Evolutionary conservation across 2,888 invertebrate genomes (phyloP), one percentile per base, ranked within the genome.

Genomic region (Hedychridium roseum): DNA sequence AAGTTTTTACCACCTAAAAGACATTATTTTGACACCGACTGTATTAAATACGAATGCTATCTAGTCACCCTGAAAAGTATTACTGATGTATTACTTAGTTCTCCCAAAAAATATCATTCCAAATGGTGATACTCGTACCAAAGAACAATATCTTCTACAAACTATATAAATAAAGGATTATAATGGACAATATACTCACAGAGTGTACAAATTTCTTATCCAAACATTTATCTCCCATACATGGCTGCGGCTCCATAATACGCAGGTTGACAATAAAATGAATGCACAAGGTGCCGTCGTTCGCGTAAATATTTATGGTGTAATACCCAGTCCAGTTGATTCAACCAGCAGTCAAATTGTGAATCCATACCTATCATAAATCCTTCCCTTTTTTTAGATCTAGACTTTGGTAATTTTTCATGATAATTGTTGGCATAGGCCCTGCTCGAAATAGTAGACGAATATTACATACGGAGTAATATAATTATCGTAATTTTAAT

Each of bases 281-380:
- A 67, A 20, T 50, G 53, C 11, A 59, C 56, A 12, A 50, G 59
- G 18, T 64, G 49, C 3, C 60, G 61, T 6, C 55, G 55, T 57
- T 67, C 62, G 11, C 60, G 53, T 6, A 60, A 34, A 43, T 68
- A 62, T 31, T 67, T 68, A 31, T 64, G 43, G 14, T 63, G 60
- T 36, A 70, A 44, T 6, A 59, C 44, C 17, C 40, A 54, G 30
- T 70, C 55, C 35, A 70, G 39, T 36, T 57, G 60, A 52, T 67
- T 43, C 14, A 68, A 49, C 62, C 58, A 68, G 3, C 35, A 44
- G 34, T 50, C 43, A 12, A 70, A 65, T 42, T 53, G 14, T 1
- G 20, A 30, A 9, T 36, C 40, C n/a, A 23, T 38, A 5, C 21
- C 15, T 35, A 34, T 30, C 5, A 32, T 6, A 1, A n/a, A 9